Conservation (phyloP, 2,888 invertebrate genomes). For the Dryomyza anilis region DNA sequence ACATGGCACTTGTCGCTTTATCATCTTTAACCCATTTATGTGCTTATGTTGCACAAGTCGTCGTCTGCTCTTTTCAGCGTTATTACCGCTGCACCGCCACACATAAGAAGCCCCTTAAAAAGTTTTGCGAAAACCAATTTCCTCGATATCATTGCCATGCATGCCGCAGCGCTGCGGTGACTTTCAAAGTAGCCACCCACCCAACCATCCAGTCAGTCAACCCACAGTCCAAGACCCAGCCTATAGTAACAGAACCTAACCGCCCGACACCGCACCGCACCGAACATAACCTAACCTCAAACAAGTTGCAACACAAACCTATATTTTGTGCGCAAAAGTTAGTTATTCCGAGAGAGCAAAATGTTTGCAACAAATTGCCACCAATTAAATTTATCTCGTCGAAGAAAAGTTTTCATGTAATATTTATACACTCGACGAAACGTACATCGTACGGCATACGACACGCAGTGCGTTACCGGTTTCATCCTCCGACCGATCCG, state of each 20-base stretch:
- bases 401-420: constrained; percentile 53
- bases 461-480: background rate
- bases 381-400: constrained; percentile 57
- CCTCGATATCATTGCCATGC: constrained; percentile 24
- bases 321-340: constrained; percentile 1
- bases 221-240: no score
- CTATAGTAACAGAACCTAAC: background rate
- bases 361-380: constrained; percentile 52
- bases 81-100: no score
- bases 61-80: no score
- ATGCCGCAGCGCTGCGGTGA: background rate
- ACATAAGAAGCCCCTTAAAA: background rate
- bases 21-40: background rate
- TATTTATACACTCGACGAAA: constrained; percentile 48
- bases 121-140: constrained; percentile 27
- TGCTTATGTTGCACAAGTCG: no score
- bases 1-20: background rate
- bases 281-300: background rate
- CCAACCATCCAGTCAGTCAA: no score
- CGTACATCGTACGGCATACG: constrained; percentile 1
- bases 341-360: background rate
- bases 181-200: constrained; percentile 9
- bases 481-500: no score
- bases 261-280: background rate
- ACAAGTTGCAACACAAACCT: background rate